These are phyloP conservation scores for Thereva nobilitata DNA, from an alignment of 2,888 invertebrate species.

Conservation along the genomic window DNA sequence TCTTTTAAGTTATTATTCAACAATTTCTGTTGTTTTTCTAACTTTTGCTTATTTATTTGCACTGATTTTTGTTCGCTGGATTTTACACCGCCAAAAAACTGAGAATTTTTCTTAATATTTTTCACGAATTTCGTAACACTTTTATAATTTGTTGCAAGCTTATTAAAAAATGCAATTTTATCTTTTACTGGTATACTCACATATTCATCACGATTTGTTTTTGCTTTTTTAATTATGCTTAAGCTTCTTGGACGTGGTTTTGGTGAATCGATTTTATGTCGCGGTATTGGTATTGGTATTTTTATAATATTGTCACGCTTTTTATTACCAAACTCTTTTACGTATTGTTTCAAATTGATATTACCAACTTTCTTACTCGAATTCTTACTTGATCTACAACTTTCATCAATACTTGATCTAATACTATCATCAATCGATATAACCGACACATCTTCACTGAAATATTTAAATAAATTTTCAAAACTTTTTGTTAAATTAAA, in stretches of 20 bases:
- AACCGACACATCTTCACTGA: conserved; percentile 48
- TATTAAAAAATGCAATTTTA: conserved; percentile 51
- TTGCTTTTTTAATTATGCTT: too few species aligned
- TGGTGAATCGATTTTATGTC: background rate
- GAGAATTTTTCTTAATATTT: too few species aligned
- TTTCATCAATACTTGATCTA: background rate
- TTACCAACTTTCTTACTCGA: too few species aligned
- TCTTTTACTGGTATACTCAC: conserved; percentile 53
- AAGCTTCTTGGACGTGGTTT: background rate
- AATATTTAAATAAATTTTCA: conserved; percentile 51
- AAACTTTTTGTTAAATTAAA: conserved; percentile 47
- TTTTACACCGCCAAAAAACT: too few species aligned
- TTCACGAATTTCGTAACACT: background rate
- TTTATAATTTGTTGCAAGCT: conserved; percentile 45
- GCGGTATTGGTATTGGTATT: conserved; percentile 1
- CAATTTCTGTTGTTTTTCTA: too few species aligned
- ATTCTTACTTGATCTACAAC: background rate
- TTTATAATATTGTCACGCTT: background rate
- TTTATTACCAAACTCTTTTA: background rate
- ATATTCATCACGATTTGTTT: conserved; percentile 51
- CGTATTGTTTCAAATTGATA: background rate
- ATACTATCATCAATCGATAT: background rate
- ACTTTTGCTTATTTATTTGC: too few species aligned
- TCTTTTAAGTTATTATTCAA: too few species aligned
- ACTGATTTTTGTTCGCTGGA: too few species aligned